Percentiles rank a stretch among this genome's conserved stretches.
phyloP scores from a whole-genome alignment of 2,888 invertebrate genomes.

The Noctua comes region DNA sequence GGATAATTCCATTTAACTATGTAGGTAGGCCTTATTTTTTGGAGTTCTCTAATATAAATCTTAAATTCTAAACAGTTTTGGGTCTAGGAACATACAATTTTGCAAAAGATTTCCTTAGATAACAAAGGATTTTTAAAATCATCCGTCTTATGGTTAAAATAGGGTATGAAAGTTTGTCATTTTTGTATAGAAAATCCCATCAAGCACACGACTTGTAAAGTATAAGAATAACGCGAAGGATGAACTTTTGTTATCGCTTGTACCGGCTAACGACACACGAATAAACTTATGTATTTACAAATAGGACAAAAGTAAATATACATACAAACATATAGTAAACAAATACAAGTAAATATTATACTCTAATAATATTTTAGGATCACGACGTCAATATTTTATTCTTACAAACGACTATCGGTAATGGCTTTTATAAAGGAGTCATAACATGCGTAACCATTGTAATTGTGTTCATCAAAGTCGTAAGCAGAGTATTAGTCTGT shows the following conservation, averaged over 20 bases:
- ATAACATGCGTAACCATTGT: neutral
- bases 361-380: slow-evolving; percentile 34
- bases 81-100: neutral
- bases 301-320: slow-evolving; percentile 25
- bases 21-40: neutral
- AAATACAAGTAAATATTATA: slow-evolving; percentile 14
- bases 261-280: slow-evolving; percentile 30
- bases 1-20: neutral
- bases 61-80: neutral
- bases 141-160: neutral
- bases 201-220: neutral
- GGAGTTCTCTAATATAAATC: neutral
- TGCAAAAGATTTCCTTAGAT: neutral
- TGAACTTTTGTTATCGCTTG: slow-evolving; percentile 6
- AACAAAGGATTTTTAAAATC: neutral
- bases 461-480: neutral
- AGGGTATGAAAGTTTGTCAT: neutral
- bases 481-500: neutral
- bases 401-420: slow-evolving; percentile 7
- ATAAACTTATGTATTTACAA: slow-evolving; percentile 32
- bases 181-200: neutral
- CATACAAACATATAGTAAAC: slow-evolving; percentile 4
- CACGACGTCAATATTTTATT: slow-evolving; percentile 33
- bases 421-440: slow-evolving; percentile 7
- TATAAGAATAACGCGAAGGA: accelerated